Base-by-base conservation (phyloP, 2,797 vertebrate species). In the Channallabes apus region DNA sequence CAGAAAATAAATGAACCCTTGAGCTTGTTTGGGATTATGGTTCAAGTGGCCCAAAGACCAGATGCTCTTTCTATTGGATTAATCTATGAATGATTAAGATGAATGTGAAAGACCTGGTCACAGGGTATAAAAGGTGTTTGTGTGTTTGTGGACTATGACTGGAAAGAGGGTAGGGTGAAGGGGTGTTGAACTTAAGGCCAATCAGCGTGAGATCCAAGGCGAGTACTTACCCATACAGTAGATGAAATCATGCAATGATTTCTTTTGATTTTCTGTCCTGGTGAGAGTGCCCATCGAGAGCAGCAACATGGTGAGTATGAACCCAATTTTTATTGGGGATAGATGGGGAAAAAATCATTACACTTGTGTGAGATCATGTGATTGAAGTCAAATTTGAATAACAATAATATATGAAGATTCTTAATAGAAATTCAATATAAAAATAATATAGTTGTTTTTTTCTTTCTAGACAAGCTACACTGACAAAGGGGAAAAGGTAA, bases 401-500 rank as follows among this genome's bases (percentile, higher is more conserved):
- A 20, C 8, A 54, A 20, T 61, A 4, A 61, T 61, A 27, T 62
- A 72, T 56, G 62, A 71, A 35, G n/a, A 56, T 17, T 51, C n/a
- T 27, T 64, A 38, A 56, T 32, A 22, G 38, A 24, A 46, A 46
- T 46, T 46, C 46, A 46, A 46, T 46, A 46, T 46, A 46, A 11
- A 46, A 46, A 46, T 86, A 84, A 86, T 62, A 64, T 71, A 7
- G 14, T 69, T 46, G 67, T 84, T 18, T 79, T 72, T 87, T 86
- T 85, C 3, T 82, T 90, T 91, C 84, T 85, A 96, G 96, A 96
- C 96, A 0, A 93, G 91, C 90, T 96, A 96, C 92, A 95, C 94
- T 83, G 95, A 96, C 86, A 96, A 96, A 94, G 96, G 96, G 17
- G 94, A 95, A 91, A 96, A 96, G 95, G 96, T 96, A 92, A 93